Base-by-base conservation (phyloP, 2,113 vertebrate genomes). In the Megalops atlanticus region DNA sequence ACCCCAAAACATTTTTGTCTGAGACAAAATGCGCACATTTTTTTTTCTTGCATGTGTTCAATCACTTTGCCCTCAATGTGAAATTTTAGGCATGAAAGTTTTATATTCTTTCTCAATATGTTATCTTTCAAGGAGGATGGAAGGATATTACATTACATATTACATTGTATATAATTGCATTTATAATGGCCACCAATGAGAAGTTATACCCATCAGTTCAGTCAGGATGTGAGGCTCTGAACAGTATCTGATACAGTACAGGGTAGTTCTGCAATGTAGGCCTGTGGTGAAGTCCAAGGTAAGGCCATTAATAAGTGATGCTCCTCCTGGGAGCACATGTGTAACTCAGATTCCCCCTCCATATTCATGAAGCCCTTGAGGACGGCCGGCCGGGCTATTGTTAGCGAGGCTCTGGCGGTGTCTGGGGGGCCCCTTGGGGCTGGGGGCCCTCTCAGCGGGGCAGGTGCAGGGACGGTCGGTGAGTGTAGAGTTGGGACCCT, bases 361-460 rank as follows among this genome's bases (percentile, higher is more conserved):
- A 82, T 82, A 82, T 78, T 82, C 47, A 78, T 73, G 36, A 82
- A 64, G 76, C 76, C 71, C 64, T 68, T 70, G 68, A 27, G 76
- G 39, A 36, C 45, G 27, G 43, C 43, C 54, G 74, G 74, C 74
- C 47, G 33, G 14, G 31, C 74, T 47, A 16, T 77, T 71, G 80
- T 77, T 58, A 79, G 77, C 43, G 74, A 40, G 27, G 35, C 24
- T 27, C 31, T 31, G 33, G 16, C 7, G 45, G 40, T 52, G 68
- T 72, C 45, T 74, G n/a, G 40, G 74, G 49, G 58, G 40, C 33
- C 58, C 41, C 74, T 35, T 5, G 58, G 64, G 74, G 74, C 43
- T 24, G 14, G 5, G 74, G 74, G 74, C 54, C 74, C 74, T 52
- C 18, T 45, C 21, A 21, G 75, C 16, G n/a, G 76, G 39, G 47